Percentiles rank a stretch among this genome's conserved stretches.
phyloP scores from a whole-genome alignment of 2,113 vertebrate species.

The Cebus imitator region DNA sequence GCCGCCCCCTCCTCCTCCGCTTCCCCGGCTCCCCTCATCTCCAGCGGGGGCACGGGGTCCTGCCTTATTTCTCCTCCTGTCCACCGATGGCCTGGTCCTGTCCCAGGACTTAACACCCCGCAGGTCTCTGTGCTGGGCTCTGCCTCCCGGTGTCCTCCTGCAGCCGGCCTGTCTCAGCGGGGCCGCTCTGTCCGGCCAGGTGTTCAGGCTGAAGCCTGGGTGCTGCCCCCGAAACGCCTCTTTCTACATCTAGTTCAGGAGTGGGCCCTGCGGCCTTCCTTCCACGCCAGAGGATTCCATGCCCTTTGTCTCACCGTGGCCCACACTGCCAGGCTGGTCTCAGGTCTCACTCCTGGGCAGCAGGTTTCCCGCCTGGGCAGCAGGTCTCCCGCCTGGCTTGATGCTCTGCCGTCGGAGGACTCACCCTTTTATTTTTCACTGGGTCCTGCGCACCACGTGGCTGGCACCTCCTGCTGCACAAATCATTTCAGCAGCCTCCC shows the following conservation, averaged over 20 bases:
- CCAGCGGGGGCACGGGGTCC: background rate
- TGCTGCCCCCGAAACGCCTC: fast-evolving
- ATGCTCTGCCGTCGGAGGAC: fast-evolving
- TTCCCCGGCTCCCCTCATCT: background rate
- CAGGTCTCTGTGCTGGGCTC: fast-evolving
- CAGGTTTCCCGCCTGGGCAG: fast-evolving
- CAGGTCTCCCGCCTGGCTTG: fast-evolving
- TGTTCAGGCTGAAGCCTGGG: fast-evolving
- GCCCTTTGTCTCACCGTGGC: fast-evolving
- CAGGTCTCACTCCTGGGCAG: fast-evolving
- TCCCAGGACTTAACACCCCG: background rate
- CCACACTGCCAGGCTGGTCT: fast-evolving
- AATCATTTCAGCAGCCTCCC: background rate
- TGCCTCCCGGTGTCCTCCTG: fast-evolving
- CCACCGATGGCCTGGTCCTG: fast-evolving
- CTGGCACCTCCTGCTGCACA: background rate
- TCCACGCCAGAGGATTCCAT: fast-evolving
- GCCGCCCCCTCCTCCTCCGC: fast-evolving
- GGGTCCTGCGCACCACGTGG: fast-evolving
- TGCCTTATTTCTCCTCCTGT: background rate
- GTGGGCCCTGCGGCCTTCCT: fast-evolving
- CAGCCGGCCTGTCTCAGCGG: background rate
- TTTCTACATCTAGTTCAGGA: background rate
- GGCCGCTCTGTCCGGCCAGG: fast-evolving
- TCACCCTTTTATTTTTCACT: background rate